Conservation (phyloP, 2,113 vertebrate species). For the Microtus ochrogaster region DNA sequence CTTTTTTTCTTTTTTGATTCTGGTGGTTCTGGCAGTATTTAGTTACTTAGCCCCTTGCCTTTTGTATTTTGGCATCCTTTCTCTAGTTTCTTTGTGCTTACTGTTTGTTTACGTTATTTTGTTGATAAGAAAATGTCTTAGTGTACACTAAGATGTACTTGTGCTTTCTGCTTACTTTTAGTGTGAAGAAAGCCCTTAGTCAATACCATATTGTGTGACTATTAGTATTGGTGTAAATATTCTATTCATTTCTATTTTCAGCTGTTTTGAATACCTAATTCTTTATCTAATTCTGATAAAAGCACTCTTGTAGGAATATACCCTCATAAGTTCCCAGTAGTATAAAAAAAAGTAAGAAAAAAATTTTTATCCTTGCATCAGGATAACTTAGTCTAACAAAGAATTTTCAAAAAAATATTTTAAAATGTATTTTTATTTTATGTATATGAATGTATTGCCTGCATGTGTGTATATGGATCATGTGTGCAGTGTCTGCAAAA, state of each 20-base stretch:
- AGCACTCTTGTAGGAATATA: not conserved
- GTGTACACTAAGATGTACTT: not conserved
- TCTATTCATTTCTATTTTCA: constrained; percentile 39
- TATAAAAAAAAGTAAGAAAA: not conserved
- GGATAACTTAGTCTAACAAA: constrained; percentile 10
- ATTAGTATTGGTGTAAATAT: not conserved
- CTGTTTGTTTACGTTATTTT: not conserved
- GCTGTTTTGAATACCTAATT: not conserved
- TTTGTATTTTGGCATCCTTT: not conserved
- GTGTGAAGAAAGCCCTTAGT: not conserved
- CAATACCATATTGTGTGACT: not conserved
- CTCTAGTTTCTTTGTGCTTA: not conserved
- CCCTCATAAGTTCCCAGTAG: not conserved
- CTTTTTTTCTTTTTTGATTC: not conserved
- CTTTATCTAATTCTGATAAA: not conserved
- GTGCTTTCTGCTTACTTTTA: not conserved
- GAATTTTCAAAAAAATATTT: not conserved
- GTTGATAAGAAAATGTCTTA: not conserved
- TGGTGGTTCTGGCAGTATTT: not conserved
- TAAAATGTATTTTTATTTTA: not conserved
- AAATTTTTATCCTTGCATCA: not conserved
- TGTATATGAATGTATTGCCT: not conserved
- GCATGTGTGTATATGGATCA: not conserved
- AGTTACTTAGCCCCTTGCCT: not conserved
- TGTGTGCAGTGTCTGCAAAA: too few relatives aligned